Evolutionary conservation across 2,113 vertebrate genomes (phyloP), one percentile per base, ranked within the genome.

Genomic region (Erythrolamprus reginae): DNA sequence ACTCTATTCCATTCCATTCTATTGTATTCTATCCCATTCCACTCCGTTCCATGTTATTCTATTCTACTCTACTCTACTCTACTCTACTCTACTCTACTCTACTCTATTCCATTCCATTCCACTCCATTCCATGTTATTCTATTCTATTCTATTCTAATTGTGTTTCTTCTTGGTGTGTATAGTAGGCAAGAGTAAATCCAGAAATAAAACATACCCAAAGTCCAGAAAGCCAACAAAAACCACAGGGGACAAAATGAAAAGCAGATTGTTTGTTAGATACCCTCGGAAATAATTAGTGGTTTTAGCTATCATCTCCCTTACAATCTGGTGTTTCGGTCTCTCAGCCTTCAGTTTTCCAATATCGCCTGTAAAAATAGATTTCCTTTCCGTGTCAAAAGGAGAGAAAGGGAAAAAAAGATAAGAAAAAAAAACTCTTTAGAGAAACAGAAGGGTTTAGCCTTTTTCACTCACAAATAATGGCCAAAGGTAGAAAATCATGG

Each of bases 231-330:
- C 88, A 90, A 82, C 91, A 53, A 93, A 87, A 91, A 93, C 45
- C 91, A 92, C 92, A 90, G 52, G 89, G 89, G 93, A 94, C 61
- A 92, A 56, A 95, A 94, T 94, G 93, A 94, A 94, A 93, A 91
- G 0, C 45, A 10, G 65, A 93, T 56, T 94, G 90, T n/a, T 93
- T 24, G 88, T 94, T 95, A 92, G 95, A 92, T 92, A 89, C 42
- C 89, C 89, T 96, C 93, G 92, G 86, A 96, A 94, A 93, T 94
- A 95, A 95, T 96, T 95, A 96, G 84, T 90, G 87, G 87, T 83
- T 90, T 53, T 83, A 83, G 55, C 61, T 93, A 19, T 21, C 55
- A 23, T 47, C 84, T 95, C 52, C 24, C 50, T 92, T 56, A 17
- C 90, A 92, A 19, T 89, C 45, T 89, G 23, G 52, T 58, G 6